Evolutionary conservation across 2,888 invertebrate species (phyloP).

Genomic region (Rotaria magnacalcarata): DNA sequence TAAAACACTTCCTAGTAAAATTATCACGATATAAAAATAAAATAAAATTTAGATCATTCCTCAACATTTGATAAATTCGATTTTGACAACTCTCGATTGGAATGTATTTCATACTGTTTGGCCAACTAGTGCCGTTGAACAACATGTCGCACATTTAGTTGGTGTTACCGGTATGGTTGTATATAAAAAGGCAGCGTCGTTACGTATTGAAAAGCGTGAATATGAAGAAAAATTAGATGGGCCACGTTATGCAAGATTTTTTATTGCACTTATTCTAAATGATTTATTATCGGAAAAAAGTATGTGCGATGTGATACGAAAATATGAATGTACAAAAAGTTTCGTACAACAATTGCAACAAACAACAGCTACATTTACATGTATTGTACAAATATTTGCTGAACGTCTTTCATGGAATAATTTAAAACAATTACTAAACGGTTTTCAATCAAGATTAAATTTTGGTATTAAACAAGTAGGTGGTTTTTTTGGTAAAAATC

Average conservation of each 20-base stretch:
- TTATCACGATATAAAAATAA: not conserved
- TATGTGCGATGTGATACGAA: slow-evolving; percentile 72
- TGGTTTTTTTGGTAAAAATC: not conserved
- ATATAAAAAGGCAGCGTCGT: slow-evolving; percentile 47
- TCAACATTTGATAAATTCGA: slow-evolving; percentile 57
- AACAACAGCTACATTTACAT: slow-evolving; percentile 87
- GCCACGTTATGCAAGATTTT: slow-evolving; percentile 58
- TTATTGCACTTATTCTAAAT: slow-evolving; percentile 77
- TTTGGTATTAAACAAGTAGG: slow-evolving; percentile 73
- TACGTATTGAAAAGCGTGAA: slow-evolving; percentile 47
- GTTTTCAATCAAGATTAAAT: slow-evolving; percentile 86
- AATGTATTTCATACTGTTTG: slow-evolving; percentile 69
- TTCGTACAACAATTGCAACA: slow-evolving; percentile 88
- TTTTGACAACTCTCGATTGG: slow-evolving; percentile 66
- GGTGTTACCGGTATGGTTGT: slow-evolving; percentile 82
- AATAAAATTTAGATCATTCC: slow-evolving; percentile 38
- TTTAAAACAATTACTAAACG: slow-evolving; percentile 78
- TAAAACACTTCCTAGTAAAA: slow-evolving; percentile 55
- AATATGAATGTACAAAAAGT: slow-evolving; percentile 80
- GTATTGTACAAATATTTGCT: slow-evolving; percentile 94
- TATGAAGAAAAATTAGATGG: slow-evolving; percentile 6
- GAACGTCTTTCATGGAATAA: slow-evolving; percentile 84
- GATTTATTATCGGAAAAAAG: slow-evolving; percentile 87
- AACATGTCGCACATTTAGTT: slow-evolving; percentile 77
- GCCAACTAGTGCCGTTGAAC: slow-evolving; percentile 72